Conservation (phyloP, 2,888 invertebrate genomes). For the Macaria notata region DNA sequence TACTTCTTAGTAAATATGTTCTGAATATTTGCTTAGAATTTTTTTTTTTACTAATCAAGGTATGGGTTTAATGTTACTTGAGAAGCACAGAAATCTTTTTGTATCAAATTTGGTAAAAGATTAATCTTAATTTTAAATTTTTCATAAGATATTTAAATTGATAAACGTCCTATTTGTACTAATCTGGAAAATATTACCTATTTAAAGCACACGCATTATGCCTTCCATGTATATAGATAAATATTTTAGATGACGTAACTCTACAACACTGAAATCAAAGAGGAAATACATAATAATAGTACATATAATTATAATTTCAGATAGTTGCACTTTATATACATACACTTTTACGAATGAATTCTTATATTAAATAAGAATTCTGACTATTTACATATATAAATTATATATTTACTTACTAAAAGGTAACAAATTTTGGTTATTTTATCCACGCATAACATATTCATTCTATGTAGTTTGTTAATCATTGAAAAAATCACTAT, state of each 20-base stretch:
- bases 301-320: conserved; percentile 21
- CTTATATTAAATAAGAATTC: conserved; percentile 3
- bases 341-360: conserved; percentile 3
- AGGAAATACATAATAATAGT: conserved; percentile 31
- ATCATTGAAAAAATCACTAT: no score
- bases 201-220: conserved; percentile 60
- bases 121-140: conserved; percentile 31
- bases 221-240: conserved; percentile 74
- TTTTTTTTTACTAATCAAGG: no score
- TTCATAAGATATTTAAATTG: conserved; percentile 22
- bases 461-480: no score
- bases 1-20: no score
- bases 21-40: no score
- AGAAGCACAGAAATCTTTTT: no score
- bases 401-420: no score
- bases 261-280: conserved; percentile 19
- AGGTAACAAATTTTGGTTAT: no score
- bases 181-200: conserved; percentile 30
- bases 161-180: conserved; percentile 35
- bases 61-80: no score
- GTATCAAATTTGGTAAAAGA: conserved; percentile 17
- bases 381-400: conserved; percentile 7
- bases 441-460: no score
- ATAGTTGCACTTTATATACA: conserved; percentile 19
- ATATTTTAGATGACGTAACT: conserved; percentile 34